These are phyloP conservation scores for Drosophila arizonae DNA, from an alignment of 1,140 invertebrate genomes.

Conservation along the genomic window DNA sequence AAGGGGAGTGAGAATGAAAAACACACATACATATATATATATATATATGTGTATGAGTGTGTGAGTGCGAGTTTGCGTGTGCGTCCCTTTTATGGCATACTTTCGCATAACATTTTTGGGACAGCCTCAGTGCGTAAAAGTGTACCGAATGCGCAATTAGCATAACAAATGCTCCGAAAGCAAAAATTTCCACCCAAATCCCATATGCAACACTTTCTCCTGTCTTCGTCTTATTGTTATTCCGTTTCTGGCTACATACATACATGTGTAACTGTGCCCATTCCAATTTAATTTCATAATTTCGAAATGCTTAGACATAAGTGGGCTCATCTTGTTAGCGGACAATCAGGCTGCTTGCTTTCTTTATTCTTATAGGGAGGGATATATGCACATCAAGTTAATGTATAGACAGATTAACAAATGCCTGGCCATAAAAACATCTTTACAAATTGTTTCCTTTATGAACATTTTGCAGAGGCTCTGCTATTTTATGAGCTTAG, in stretches of 20 bases:
- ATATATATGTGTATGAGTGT: slow-evolving; percentile 6
- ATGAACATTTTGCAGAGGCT: too few species aligned
- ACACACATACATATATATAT: background rate
- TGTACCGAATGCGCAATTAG: slow-evolving; percentile 31
- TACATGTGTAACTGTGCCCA: background rate
- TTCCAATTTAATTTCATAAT: slow-evolving; percentile 1
- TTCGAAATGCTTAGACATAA: background rate
- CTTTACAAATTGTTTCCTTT: too few species aligned
- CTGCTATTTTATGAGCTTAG: too few species aligned
- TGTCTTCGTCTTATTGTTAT: background rate
- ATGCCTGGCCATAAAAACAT: too few species aligned
- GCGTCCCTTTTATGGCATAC: slow-evolving; percentile 53
- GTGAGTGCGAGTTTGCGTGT: background rate
- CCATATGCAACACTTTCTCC: background rate
- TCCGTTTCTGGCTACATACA: background rate
- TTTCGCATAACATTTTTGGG: slow-evolving; percentile 45
- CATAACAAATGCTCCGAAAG: slow-evolving; percentile 25
- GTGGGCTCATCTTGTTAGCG: too few species aligned
- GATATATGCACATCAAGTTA: too few species aligned
- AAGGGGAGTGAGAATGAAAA: slow-evolving; percentile 26
- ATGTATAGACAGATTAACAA: too few species aligned
- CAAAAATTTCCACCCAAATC: background rate
- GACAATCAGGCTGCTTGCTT: too few species aligned
- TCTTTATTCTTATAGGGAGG: too few species aligned
- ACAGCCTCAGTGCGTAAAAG: slow-evolving; percentile 33